Evolutionary conservation across 2,113 vertebrate species (phyloP).

Genomic region (Hippoglossus stenolepis): DNA sequence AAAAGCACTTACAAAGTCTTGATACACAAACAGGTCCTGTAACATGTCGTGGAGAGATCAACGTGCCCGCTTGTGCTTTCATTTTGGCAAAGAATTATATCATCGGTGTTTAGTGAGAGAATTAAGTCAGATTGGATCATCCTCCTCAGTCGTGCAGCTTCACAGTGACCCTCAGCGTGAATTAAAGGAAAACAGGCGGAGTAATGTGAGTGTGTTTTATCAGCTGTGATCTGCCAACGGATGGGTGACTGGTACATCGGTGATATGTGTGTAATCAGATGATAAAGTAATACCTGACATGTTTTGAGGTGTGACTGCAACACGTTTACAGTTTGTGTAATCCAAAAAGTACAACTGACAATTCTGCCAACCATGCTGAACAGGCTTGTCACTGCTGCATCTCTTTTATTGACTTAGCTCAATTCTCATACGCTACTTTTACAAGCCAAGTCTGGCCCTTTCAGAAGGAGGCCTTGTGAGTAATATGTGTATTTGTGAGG

Average conservation of each 20-base stretch:
- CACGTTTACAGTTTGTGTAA: neutral
- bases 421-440: no score
- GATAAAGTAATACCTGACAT: neutral
- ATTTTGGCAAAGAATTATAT: constrained; percentile 27
- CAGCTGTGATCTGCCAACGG: neutral
- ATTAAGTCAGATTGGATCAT: constrained; percentile 25
- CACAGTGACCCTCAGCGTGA: constrained; percentile 35
- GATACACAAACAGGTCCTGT: constrained; percentile 43
- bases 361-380: no score
- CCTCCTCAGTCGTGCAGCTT: constrained; percentile 18
- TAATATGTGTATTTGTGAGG: no score
- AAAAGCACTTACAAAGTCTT: constrained; percentile 51
- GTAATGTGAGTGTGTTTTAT: constrained; percentile 5
- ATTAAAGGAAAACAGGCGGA: constrained; percentile 23
- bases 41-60: constrained; percentile 43
- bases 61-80: constrained; percentile 33
- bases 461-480: no score
- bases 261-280: neutral
- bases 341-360: no score
- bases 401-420: no score
- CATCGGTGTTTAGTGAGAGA: constrained; percentile 17
- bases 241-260: neutral
- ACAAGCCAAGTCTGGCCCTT: no score
- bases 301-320: neutral
- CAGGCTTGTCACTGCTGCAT: no score